Base-by-base conservation (phyloP, 2,888 invertebrate genomes). In the Holacanthella duospinosa region DNA sequence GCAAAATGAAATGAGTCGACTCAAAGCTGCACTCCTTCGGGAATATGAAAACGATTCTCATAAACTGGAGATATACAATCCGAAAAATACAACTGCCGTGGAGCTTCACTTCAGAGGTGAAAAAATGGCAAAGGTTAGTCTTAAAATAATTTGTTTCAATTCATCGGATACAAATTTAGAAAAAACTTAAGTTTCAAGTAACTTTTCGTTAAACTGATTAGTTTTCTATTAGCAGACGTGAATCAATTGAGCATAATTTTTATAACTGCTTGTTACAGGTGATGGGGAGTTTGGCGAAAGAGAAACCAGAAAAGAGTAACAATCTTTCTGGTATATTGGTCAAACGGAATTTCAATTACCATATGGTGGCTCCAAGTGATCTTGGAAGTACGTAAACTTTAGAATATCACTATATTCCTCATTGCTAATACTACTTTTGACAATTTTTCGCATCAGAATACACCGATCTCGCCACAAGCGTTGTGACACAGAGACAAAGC, bases 331-430 rank as follows among this genome's bases (percentile, higher is more conserved):
- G 99, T 0, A 86, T 99, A 64, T 80, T 99, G 53, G 93, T 99
- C 1, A 96, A 96, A 78, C 82, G 96, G 63, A 97, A 99, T 79
- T 99, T 99, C 77, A 96, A 94, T 79, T 99, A 97, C 77, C 95
- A 97, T 77, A 84, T 99, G 61, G 79, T 99, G 69, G 87, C 91
- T 1, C 89, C 97, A 0, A 82, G 84, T 2, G 99, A 99, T 79
- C 81, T 99, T 26, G 86, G 90, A 68, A 95, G 88, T 87, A 76
- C 81, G 83, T 77, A 21, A 12, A 1, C 21, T 54, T 48, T 43
- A 44, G 21, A 48, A 27, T 2, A 60, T 48, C 43, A 36, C n/a
- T 58, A 21, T 25, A 21, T 29, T 25, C 29, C 19, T 36, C 16
- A 57, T 28, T 57, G 24, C 29, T 4, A 21, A 28, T 29, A 21